Percentiles rank a stretch among this genome's conserved stretches.
Conservation (phyloP, 2,888 invertebrate genomes). For the Epirrita christyi region DNA sequence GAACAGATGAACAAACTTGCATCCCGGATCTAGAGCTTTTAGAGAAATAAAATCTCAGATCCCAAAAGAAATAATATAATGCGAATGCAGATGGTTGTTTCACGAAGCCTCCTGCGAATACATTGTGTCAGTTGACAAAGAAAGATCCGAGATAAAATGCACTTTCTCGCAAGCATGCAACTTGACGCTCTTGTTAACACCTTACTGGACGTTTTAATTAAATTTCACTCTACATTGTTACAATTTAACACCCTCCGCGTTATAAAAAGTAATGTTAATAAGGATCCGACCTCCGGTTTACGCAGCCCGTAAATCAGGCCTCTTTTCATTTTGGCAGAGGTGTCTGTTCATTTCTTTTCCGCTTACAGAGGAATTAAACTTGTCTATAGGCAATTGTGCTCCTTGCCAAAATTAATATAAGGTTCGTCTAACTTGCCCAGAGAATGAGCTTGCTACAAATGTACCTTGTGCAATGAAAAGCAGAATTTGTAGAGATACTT, state of each 20-base stretch:
- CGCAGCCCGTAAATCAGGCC: conserved; percentile 77
- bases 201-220: conserved; percentile 78
- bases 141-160: conserved; percentile 43
- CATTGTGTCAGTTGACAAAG: conserved; percentile 34
- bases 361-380: conserved; percentile 70
- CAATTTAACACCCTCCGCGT: conserved; percentile 75
- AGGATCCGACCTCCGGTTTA: conserved; percentile 71
- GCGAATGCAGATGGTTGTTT: not conserved
- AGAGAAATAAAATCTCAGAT: not conserved
- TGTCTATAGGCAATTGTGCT: conserved; percentile 71
- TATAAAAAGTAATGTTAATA: conserved; percentile 84
- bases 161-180: conserved; percentile 53
- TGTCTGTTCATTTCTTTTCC: conserved; percentile 79
- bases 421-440: conserved; percentile 28
- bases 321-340: conserved; percentile 77
- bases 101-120: conserved; percentile 12
- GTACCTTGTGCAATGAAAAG: not conserved
- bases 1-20: not conserved
- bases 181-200: conserved; percentile 75
- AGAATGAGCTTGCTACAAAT: conserved; percentile 6
- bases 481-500: conserved; percentile 6
- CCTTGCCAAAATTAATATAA: conserved; percentile 56
- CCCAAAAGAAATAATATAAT: no score
- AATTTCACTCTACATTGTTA: conserved; percentile 78
- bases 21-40: no score